phyloP scores from a whole-genome alignment of 2,113 vertebrate species.

The Antigone vipio region DNA sequence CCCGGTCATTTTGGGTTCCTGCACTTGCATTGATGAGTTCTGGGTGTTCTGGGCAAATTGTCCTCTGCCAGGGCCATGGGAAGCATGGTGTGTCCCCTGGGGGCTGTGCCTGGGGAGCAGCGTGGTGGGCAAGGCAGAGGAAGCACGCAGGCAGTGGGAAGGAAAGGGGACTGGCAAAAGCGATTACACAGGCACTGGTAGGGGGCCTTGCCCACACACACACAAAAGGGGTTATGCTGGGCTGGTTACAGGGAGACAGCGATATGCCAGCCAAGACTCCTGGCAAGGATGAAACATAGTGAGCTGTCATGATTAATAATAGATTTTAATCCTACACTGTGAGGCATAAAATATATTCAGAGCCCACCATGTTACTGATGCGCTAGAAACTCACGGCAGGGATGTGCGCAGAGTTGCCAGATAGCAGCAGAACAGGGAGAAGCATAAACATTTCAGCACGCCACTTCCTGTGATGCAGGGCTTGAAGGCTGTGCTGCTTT shows the following conservation, averaged over 20 bases:
- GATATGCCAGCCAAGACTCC: neutral
- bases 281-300: neutral
- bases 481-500: neutral
- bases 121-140: neutral
- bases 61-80: rapidly evolving
- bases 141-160: neutral
- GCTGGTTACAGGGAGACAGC: neutral
- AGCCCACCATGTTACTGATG: neutral
- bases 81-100: neutral
- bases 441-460: neutral
- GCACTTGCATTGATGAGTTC: neutral
- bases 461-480: rapidly evolving
- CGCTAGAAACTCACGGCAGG: rapidly evolving
- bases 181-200: neutral
- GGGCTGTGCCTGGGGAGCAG: neutral
- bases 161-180: neutral
- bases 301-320: constrained; percentile 33
- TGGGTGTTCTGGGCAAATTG: neutral
- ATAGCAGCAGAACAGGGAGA: neutral
- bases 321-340: neutral
- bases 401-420: neutral
- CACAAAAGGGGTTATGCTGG: neutral
- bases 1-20: neutral
- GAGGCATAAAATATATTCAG: constrained; percentile 15
- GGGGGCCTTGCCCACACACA: neutral